These are phyloP conservation scores for Menidia beryllina DNA, from an alignment of 2,113 vertebrate species.

Conservation along the genomic window DNA sequence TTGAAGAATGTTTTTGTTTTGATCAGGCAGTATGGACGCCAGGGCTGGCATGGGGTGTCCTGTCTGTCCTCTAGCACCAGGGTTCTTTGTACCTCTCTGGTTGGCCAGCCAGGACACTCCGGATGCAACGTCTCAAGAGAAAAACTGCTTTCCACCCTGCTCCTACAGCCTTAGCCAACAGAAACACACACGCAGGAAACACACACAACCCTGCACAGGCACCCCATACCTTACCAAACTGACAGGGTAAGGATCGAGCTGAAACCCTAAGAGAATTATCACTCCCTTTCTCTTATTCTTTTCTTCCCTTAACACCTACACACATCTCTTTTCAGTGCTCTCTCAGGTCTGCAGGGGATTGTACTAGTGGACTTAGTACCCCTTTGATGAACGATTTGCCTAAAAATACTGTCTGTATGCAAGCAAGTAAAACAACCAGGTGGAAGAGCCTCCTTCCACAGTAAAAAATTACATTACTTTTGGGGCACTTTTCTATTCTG, in stretches of 20 bases:
- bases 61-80: constrained; percentile 54
- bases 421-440: constrained; percentile 65
- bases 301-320: constrained; percentile 24
- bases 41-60: constrained; percentile 66
- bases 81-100: constrained; percentile 65
- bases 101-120: constrained; percentile 67
- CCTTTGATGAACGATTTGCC: constrained; percentile 81
- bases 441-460: constrained; percentile 69
- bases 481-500: constrained; percentile 55
- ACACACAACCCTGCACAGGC: constrained; percentile 43
- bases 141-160: constrained; percentile 64
- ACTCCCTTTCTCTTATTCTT: constrained; percentile 50
- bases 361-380: constrained; percentile 78
- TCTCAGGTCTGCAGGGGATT: constrained; percentile 71
- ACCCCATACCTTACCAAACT: constrained; percentile 69
- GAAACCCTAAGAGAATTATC: constrained; percentile 71
- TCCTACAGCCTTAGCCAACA: constrained; percentile 58
- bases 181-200: constrained; percentile 49
- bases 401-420: constrained; percentile 78
- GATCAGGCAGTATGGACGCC: constrained; percentile 62
- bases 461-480: constrained; percentile 70
- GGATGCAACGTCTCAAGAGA: constrained; percentile 72
- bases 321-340: constrained; percentile 54
- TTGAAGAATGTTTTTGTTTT: constrained; percentile 65
- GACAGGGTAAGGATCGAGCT: constrained; percentile 65